These are phyloP conservation scores for Acomys russatus DNA, from an alignment of 2,797 vertebrate genomes.

Conservation along the genomic window DNA sequence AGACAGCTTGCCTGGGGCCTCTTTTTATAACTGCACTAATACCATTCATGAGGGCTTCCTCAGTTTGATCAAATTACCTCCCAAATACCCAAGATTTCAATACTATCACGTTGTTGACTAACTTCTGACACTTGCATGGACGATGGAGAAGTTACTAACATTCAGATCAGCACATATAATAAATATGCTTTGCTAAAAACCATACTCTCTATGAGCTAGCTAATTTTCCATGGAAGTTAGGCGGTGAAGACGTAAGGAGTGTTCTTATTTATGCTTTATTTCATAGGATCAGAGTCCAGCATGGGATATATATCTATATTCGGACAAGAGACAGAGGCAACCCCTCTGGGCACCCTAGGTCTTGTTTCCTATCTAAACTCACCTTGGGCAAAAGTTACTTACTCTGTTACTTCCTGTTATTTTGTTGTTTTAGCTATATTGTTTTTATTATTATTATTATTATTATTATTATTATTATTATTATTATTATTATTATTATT, in stretches of 20 bases:
- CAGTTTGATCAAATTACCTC: not conserved
- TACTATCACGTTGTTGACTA: not conserved
- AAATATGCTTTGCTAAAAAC: constrained; percentile 12
- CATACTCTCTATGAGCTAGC: not conserved
- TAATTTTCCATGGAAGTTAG: constrained; percentile 33
- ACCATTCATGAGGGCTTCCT: not conserved
- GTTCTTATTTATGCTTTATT: constrained; percentile 25
- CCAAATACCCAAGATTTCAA: not conserved
- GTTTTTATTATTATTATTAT: too few species aligned
- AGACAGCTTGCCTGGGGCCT: not conserved
- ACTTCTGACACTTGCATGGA: not conserved
- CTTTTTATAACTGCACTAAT: not conserved
- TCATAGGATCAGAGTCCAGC: constrained; percentile 7
- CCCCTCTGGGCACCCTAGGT: not conserved
- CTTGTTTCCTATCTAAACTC: constrained; percentile 13
- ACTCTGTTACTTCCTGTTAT: not conserved
- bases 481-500: too few species aligned
- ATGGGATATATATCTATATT: not conserved
- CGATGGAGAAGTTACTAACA: not conserved
- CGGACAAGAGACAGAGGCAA: not conserved
- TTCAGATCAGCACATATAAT: not conserved
- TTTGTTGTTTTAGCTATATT: not conserved
- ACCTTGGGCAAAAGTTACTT: not conserved
- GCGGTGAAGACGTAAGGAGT: constrained; percentile 14
- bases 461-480: too few species aligned